These are phyloP conservation scores for Thunnus maccoyii DNA, from an alignment of 2,113 vertebrate species.

Conservation along the genomic window DNA sequence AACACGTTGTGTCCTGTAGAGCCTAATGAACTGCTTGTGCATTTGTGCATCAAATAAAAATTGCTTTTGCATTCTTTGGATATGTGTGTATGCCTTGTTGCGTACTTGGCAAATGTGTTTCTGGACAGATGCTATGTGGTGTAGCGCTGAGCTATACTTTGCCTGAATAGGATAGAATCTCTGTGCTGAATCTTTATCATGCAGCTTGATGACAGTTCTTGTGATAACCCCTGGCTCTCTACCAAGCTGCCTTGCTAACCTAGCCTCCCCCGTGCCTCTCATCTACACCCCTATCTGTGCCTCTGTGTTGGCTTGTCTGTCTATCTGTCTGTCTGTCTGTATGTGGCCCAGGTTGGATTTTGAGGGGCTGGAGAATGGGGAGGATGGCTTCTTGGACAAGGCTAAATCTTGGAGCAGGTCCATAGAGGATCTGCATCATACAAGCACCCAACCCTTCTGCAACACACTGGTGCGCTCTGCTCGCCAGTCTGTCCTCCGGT, in stretches of 20 bases:
- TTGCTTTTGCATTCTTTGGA: slow-evolving; percentile 38
- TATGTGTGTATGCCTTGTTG: slow-evolving; percentile 62
- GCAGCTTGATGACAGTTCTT: slow-evolving; percentile 71
- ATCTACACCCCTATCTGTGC: slow-evolving; percentile 43
- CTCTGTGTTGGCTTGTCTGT: slow-evolving; percentile 71
- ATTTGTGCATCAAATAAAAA: not conserved
- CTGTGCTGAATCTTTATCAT: slow-evolving; percentile 75
- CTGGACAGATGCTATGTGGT: slow-evolving; percentile 47
- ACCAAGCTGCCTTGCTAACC: slow-evolving; percentile 74
- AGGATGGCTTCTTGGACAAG: slow-evolving; percentile 93
- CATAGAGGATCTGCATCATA: slow-evolving; percentile 96
- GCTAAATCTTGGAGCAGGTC: slow-evolving; percentile 96
- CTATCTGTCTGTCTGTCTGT: slow-evolving; percentile 55
- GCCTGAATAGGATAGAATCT: slow-evolving; percentile 49
- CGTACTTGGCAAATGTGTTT: slow-evolving; percentile 60
- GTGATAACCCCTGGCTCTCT: slow-evolving; percentile 75
- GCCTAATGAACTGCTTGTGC: slow-evolving; percentile 62
- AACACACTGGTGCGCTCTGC: slow-evolving; percentile 95
- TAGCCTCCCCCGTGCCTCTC: slow-evolving; percentile 64
- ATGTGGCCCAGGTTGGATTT: slow-evolving; percentile 93
- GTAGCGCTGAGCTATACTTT: slow-evolving; percentile 43
- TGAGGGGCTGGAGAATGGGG: slow-evolving; percentile 93
- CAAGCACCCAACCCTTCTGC: slow-evolving; percentile 90
- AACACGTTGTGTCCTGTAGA: slow-evolving; percentile 35
- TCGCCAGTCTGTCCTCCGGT: slow-evolving; percentile 96